phyloP scores from a whole-genome alignment of 2,113 vertebrate species.

The Chitala chitala region DNA sequence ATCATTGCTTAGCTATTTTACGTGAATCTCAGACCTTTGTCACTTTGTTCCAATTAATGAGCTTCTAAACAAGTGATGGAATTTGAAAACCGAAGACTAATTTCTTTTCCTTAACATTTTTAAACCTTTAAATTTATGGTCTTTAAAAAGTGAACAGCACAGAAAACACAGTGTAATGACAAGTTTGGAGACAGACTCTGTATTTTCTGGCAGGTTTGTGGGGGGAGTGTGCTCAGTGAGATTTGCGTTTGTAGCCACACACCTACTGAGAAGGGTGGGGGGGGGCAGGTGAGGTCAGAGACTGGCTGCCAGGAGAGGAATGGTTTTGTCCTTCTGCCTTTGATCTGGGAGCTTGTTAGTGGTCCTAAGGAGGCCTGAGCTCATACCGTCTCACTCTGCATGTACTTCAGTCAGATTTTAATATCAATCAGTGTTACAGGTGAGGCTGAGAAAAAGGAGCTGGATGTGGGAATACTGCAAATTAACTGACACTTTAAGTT shows the following conservation, averaged over 20 bases:
- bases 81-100: neutral
- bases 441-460: slow-evolving; percentile 1
- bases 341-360: slow-evolving; percentile 50
- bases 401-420: slow-evolving; percentile 13
- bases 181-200: too few species aligned
- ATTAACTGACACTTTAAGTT: neutral
- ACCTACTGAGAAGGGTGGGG: neutral
- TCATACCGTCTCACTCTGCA: slow-evolving; percentile 4
- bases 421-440: slow-evolving; percentile 6
- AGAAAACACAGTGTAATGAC: too few species aligned
- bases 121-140: too few species aligned
- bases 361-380: slow-evolving; percentile 6
- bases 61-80: neutral
- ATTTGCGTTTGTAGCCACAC: neutral
- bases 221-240: neutral
- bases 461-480: neutral
- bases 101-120: too few species aligned
- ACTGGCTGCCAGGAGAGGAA: slow-evolving; percentile 15
- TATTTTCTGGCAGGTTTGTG: too few species aligned
- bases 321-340: slow-evolving; percentile 30
- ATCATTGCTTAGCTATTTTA: neutral
- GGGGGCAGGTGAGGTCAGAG: neutral
- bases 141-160: neutral
- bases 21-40: neutral
- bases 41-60: neutral